A percentile compares a stretch with the other conserved stretches of the same genome.
phyloP scores from a whole-genome alignment of 2,113 vertebrate genomes.

The Salvelinus fontinalis region DNA sequence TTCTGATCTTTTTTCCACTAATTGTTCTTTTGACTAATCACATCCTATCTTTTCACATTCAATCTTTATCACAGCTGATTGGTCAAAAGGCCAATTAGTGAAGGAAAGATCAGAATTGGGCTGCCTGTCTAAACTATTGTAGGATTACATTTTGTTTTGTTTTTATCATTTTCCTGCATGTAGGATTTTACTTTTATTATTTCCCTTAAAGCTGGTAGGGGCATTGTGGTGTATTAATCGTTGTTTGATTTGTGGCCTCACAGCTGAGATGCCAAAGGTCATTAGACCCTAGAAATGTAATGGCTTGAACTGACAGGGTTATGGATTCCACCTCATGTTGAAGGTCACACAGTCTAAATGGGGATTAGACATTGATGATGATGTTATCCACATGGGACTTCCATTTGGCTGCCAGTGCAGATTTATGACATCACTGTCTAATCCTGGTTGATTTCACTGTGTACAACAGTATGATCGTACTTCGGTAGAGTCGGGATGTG shows the following conservation, averaged over 20 bases:
- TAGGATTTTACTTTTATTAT: constrained; percentile 16
- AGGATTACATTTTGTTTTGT: constrained; percentile 23
- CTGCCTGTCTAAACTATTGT: not conserved
- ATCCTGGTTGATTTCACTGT: constrained; percentile 19
- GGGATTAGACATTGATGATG: constrained; percentile 26
- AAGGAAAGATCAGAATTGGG: too few species aligned
- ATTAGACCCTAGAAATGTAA: constrained; percentile 1
- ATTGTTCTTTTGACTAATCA: too few species aligned
- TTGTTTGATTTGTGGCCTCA: constrained; percentile 33
- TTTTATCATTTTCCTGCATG: constrained; percentile 39
- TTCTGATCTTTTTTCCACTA: too few species aligned
- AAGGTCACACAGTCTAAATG: not conserved
- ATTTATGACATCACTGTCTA: constrained; percentile 25
- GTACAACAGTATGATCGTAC: not conserved
- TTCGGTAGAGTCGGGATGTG: constrained; percentile 14
- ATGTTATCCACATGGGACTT: constrained; percentile 39
- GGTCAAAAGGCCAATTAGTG: too few species aligned
- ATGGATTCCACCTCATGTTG: too few species aligned
- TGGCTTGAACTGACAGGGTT: too few species aligned
- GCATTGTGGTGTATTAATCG: constrained; percentile 23
- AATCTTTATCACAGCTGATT: too few species aligned
- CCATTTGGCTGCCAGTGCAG: constrained; percentile 36
- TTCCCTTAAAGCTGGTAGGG: constrained; percentile 28
- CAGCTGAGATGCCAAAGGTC: constrained; percentile 63
- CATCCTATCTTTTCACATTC: too few species aligned